Evolutionary conservation across 1,140 invertebrate species (phyloP).

Genomic region (Drosophila mauritiana): DNA sequence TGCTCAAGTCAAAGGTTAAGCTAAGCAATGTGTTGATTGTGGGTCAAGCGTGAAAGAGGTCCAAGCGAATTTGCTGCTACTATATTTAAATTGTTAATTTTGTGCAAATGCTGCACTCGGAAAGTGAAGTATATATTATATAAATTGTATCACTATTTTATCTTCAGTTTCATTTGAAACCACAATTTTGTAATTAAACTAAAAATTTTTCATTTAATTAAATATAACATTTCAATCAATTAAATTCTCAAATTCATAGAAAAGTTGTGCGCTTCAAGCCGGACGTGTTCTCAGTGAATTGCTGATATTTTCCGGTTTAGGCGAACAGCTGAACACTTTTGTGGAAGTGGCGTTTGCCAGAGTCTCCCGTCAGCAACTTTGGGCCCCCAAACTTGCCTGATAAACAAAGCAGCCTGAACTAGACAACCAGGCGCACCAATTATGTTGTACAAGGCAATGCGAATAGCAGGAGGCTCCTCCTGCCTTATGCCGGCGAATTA

Average conservation of each 20-base stretch:
- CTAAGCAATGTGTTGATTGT: constrained; percentile 52
- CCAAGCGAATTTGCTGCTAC: constrained; percentile 39
- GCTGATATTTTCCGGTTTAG: neutral
- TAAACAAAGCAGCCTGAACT: constrained; percentile 27
- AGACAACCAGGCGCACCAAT: constrained; percentile 30
- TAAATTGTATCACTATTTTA: no score
- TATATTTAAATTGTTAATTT: constrained; percentile 69
- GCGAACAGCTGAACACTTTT: neutral
- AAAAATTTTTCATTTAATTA: no score
- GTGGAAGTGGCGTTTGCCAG: neutral
- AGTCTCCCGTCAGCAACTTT: constrained; percentile 7
- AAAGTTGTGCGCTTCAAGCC: neutral
- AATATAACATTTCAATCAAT: no score
- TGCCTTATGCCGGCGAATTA: neutral
- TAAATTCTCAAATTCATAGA: neutral
- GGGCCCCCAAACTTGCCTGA: constrained; percentile 11
- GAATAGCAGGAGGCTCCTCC: constrained; percentile 6
- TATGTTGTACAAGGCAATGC: constrained; percentile 37
- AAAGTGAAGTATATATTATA: neutral
- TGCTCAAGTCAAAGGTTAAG: constrained; percentile 50
- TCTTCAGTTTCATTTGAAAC: no score
- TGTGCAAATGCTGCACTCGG: constrained; percentile 38
- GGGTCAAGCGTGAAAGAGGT: constrained; percentile 67
- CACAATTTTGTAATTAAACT: no score
- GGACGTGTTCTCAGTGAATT: neutral